Conservation (phyloP, 92 coral and sea anemone species). For the Nematostella vectensis region DNA sequence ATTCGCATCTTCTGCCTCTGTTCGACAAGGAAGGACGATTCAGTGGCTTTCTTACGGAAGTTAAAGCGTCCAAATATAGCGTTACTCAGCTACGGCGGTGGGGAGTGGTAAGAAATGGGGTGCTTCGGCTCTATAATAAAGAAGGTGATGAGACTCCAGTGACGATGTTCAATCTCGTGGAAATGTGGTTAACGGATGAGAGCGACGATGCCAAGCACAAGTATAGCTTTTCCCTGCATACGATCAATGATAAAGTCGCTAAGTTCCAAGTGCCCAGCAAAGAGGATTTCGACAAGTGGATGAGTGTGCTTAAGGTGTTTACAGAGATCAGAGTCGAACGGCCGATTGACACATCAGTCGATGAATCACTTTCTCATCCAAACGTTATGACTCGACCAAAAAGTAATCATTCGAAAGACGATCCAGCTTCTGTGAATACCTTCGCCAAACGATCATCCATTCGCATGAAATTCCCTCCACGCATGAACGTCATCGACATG, state of each 20-base stretch:
- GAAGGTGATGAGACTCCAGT: constrained; percentile 55
- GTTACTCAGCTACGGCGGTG: constrained; percentile 84
- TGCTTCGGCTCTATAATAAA: constrained; percentile 58
- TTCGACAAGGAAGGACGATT: constrained; percentile 88
- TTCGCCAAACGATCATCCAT: constrained; percentile 53
- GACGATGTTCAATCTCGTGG: constrained; percentile 47
- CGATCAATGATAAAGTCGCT: constrained; percentile 49
- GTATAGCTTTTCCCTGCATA: constrained; percentile 49
- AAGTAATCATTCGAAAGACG: constrained; percentile 47
- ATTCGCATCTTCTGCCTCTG: constrained; percentile 42
- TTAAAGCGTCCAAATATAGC: constrained; percentile 60
- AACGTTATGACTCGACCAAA: constrained; percentile 40
- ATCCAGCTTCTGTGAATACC: constrained; percentile 40
- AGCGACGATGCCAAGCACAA: constrained; percentile 53
- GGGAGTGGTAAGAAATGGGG: constrained; percentile 91
- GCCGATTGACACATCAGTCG: constrained; percentile 12
- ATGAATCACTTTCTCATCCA: constrained; percentile 12
- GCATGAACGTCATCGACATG: constrained; percentile 62
- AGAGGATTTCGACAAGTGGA: constrained; percentile 69
- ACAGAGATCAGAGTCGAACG: constrained; percentile 66
- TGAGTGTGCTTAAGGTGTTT: constrained; percentile 58
- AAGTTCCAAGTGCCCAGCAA: constrained; percentile 48
- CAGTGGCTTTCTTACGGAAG: constrained; percentile 84
- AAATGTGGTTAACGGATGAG: constrained; percentile 69
- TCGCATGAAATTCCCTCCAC: constrained; percentile 59